A percentile compares a stretch with the other conserved stretches of the same genome.
These are phyloP conservation scores for Amphipyra berbera DNA, from an alignment of 2,888 invertebrate genomes.

Conservation along the genomic window DNA sequence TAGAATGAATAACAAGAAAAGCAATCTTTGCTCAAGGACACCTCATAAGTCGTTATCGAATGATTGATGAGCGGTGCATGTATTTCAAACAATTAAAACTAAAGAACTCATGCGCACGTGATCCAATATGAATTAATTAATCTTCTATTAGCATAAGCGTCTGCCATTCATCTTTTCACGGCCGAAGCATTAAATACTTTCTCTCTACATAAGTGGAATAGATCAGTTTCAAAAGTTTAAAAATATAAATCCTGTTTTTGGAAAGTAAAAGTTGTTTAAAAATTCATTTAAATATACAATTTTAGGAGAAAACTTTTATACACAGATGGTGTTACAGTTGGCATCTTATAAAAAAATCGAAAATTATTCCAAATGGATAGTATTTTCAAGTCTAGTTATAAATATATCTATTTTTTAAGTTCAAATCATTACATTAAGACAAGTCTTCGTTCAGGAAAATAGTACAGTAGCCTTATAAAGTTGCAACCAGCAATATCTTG, in stretches of 20 bases:
- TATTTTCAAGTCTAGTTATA: too few species aligned
- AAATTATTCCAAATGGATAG: too few species aligned
- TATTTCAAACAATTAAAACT: background rate
- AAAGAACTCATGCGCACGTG: background rate
- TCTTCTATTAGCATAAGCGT: conserved; percentile 6
- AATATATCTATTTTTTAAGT: too few species aligned
- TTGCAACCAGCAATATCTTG: conserved; percentile 12
- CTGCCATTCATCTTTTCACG: background rate
- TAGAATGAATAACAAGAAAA: background rate
- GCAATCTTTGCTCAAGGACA: background rate
- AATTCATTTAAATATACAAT: background rate
- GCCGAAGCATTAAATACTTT: conserved; percentile 34
- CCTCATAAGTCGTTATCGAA: background rate
- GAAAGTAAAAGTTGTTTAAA: conserved; percentile 37
- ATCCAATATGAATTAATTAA: conserved; percentile 5
- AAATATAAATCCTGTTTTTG: conserved; percentile 34
- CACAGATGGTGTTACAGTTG: too few species aligned
- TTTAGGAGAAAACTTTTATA: too few species aligned
- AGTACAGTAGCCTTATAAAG: conserved; percentile 3
- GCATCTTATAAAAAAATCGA: too few species aligned
- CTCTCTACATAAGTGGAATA: conserved; percentile 14
- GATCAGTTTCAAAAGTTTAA: conserved; percentile 18
- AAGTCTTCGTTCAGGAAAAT: conserved; percentile 6
- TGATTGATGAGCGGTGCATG: background rate
- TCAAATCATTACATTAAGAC: background rate